Percentiles rank a stretch among this genome's conserved stretches.
Evolutionary conservation across 1,140 invertebrate species (phyloP).

Genomic region (Arctopsyche grandis): DNA sequence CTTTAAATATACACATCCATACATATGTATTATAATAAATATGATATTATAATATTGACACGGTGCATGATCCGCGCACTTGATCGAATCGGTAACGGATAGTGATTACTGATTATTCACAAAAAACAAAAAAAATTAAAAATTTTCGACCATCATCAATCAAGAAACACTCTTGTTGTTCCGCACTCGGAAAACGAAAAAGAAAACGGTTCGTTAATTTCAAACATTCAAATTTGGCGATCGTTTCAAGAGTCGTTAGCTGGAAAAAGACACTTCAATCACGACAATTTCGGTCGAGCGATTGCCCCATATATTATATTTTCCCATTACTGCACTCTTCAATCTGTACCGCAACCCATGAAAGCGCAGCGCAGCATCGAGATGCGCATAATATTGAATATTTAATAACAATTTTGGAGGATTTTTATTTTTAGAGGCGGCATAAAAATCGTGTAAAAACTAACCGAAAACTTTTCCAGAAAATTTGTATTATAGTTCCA

Average conservation of each 20-base stretch:
- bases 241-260: neutral
- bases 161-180: neutral
- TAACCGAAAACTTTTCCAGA: too few relatives aligned
- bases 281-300: neutral
- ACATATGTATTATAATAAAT: neutral
- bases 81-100: neutral
- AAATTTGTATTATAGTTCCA: too few relatives aligned
- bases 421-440: too few relatives aligned
- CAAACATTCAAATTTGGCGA: neutral
- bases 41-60: neutral
- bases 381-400: too few relatives aligned
- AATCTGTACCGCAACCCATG: too few relatives aligned
- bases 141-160: slow-evolving; percentile 1
- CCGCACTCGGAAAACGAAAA: neutral
- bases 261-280: neutral
- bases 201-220: slow-evolving; percentile 1
- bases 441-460: too few relatives aligned
- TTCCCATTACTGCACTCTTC: too few relatives aligned
- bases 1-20: neutral
- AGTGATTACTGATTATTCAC: too few relatives aligned
- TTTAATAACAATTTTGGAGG: too few relatives aligned
- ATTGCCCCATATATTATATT: neutral
- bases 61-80: slow-evolving; percentile 6
- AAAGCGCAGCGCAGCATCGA: too few relatives aligned
- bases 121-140: neutral